Evolutionary conservation across 2,113 vertebrate species (phyloP).

Genomic region (Sylvicapra grimmia): DNA sequence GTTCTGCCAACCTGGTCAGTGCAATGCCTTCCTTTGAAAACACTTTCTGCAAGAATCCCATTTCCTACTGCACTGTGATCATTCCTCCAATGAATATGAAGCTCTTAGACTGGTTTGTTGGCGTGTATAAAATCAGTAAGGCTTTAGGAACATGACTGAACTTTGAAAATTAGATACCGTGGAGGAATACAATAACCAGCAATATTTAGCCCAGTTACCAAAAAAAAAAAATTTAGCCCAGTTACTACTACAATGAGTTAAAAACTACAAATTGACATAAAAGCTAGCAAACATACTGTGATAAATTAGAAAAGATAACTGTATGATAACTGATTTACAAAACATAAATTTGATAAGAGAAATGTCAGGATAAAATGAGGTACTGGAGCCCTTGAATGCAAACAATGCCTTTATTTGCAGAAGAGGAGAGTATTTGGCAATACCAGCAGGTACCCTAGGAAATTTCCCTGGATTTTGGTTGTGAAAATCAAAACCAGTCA

Average conservation of each 20-base stretch:
- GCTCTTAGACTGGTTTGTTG: neutral
- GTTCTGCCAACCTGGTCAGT: too few relatives aligned
- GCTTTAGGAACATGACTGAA: neutral
- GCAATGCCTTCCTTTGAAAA: neutral
- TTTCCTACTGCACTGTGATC: neutral
- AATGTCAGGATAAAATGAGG: neutral
- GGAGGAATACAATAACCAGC: neutral
- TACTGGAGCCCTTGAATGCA: neutral
- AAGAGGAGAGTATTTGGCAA: neutral
- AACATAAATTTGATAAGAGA: neutral
- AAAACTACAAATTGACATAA: neutral
- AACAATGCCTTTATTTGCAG: neutral
- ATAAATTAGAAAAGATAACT: neutral
- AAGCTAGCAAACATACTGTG: neutral
- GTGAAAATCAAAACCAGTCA: neutral
- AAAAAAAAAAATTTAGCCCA: neutral
- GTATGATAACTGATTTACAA: neutral
- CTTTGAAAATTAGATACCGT: neutral
- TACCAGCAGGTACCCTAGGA: fast-evolving
- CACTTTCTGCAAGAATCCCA: neutral
- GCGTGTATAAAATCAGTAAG: neutral
- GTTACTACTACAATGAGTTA: neutral
- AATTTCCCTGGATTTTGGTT: neutral
- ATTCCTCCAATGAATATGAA: neutral
- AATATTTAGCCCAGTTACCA: neutral